A percentile compares a stretch with the other conserved stretches of the same genome.
Conservation (phyloP, 2,113 vertebrate species). For the Odobenus rosmarus region DNA sequence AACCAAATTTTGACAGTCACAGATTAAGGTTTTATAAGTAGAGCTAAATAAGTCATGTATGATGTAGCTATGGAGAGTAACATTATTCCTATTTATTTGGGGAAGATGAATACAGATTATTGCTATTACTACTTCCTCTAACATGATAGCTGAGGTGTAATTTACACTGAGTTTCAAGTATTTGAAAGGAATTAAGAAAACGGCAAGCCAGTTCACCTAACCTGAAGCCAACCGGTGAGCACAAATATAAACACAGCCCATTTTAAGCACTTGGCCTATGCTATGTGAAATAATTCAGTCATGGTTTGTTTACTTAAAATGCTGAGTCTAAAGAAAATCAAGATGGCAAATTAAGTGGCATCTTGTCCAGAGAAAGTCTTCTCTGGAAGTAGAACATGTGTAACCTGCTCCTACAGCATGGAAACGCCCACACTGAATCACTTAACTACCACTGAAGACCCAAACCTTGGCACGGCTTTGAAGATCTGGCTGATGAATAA, state of each 20-base stretch:
- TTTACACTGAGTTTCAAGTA: background rate
- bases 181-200: constrained; percentile 11
- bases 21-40: background rate
- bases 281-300: background rate
- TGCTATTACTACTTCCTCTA: background rate
- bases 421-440: constrained; percentile 44
- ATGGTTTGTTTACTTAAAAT: constrained; percentile 34
- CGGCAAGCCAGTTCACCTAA: background rate
- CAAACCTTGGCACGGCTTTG: background rate
- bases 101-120: background rate
- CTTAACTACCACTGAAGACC: background rate
- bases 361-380: constrained; percentile 39
- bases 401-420: constrained; percentile 15
- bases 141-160: background rate
- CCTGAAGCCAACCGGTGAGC: background rate
- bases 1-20: background rate
- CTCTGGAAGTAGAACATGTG: background rate
- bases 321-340: constrained; percentile 60
- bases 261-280: background rate
- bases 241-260: background rate
- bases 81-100: background rate
- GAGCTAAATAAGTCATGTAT: background rate
- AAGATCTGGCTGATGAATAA: background rate
- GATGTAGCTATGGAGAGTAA: background rate
- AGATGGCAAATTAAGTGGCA: constrained; percentile 30